Evolutionary conservation across 2,888 invertebrate genomes (phyloP).

Genomic region (Muscina levida): DNA sequence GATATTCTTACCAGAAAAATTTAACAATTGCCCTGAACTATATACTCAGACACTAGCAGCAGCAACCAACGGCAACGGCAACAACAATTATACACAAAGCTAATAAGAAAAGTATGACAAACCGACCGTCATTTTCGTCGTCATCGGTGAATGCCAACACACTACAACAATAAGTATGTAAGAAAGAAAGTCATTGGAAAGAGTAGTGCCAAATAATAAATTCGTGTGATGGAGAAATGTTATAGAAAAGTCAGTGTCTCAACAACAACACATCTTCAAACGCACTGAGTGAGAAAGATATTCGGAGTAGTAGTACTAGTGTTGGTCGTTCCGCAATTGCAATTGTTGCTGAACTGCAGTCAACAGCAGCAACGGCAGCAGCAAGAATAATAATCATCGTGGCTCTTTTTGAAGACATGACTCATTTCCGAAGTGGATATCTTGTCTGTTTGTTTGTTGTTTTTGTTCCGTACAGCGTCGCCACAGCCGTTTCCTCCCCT

Average conservation of each 20-base stretch:
- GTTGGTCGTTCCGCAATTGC: not conserved
- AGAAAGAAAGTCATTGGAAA: not conserved
- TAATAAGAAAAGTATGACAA: slow-evolving; percentile 13
- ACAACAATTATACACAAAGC: slow-evolving; percentile 1
- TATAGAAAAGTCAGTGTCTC: not conserved
- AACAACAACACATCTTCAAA: not conserved
- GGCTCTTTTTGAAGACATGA: slow-evolving; percentile 43
- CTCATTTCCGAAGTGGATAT: slow-evolving; percentile 50
- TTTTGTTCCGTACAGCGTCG: not conserved
- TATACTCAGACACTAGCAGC: not conserved
- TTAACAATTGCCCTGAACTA: slow-evolving; percentile 15
- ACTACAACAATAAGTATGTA: not conserved
- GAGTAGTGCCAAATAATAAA: not conserved
- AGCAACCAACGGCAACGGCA: not conserved
- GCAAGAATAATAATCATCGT: slow-evolving; percentile 17
- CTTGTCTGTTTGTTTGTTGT: slow-evolving; percentile 9
- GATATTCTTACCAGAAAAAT: too few relatives aligned
- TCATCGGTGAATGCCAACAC: not conserved
- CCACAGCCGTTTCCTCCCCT: too few relatives aligned
- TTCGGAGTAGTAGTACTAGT: too few relatives aligned
- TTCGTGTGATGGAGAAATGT: not conserved
- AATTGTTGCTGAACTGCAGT: not conserved
- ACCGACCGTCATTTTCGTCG: too few relatives aligned
- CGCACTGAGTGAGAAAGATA: too few relatives aligned
- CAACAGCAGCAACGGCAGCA: not conserved